These are phyloP conservation scores for Pygoscelis antarcticus DNA, from an alignment of 2,113 vertebrate genomes.

Conservation along the genomic window DNA sequence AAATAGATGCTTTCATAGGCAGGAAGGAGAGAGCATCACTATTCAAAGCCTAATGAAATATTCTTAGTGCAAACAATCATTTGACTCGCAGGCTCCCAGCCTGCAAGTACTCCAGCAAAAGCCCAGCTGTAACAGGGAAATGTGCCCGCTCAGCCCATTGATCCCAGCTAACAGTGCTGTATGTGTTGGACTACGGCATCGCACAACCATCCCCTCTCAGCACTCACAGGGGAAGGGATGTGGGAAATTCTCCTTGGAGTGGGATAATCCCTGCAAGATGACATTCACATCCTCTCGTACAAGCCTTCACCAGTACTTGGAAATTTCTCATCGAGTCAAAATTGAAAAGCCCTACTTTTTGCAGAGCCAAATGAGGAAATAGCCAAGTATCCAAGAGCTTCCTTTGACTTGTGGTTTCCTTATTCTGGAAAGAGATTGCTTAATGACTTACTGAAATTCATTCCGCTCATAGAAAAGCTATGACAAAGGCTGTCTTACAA, in stretches of 20 bases:
- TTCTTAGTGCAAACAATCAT: conserved; percentile 40
- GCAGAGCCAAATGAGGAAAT: neutral
- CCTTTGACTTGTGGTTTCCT: neutral
- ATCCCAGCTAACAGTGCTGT: neutral
- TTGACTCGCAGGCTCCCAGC: conserved; percentile 12
- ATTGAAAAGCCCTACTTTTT: neutral
- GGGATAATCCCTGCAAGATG: neutral
- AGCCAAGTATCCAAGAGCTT: neutral
- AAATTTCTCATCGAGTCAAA: neutral
- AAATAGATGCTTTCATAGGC: conserved; percentile 58
- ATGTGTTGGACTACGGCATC: neutral
- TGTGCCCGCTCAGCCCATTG: neutral
- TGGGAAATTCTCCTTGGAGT: neutral
- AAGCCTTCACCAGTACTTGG: neutral
- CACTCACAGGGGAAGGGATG: neutral
- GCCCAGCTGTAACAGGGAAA: conserved; percentile 27
- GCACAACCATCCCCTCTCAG: neutral
- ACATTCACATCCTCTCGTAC: neutral
- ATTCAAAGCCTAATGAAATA: conserved; percentile 2
- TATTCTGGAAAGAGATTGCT: neutral
- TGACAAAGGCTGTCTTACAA: neutral
- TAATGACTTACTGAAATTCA: neutral
- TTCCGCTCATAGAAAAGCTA: neutral
- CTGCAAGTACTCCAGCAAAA: conserved; percentile 12
- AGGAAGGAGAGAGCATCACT: conserved; percentile 47